Conservation (phyloP, 2,888 invertebrate species). For the Acanthosepion esculentum region DNA sequence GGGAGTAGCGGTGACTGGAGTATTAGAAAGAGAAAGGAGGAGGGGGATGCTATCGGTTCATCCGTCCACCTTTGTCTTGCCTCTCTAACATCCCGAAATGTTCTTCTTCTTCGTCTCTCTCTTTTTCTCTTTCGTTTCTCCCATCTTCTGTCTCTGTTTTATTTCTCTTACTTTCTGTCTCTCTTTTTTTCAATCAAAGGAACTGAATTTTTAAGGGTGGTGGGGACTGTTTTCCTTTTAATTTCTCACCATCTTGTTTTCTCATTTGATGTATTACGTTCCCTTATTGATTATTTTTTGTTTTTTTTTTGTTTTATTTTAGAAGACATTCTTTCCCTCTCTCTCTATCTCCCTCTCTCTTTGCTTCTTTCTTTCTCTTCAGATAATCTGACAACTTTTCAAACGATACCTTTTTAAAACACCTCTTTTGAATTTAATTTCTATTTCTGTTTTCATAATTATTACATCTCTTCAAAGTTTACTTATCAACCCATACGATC, state of each 20-base stretch:
- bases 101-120: not conserved
- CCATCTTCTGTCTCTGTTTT: not conserved
- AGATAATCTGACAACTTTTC: too few species aligned
- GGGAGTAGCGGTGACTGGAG: constrained; percentile 48
- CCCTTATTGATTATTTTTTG: too few species aligned
- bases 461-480: not conserved
- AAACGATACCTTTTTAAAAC: too few species aligned
- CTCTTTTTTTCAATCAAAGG: not conserved
- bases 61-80: not conserved
- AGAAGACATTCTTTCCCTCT: not conserved
- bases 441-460: not conserved
- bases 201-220: not conserved
- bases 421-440: too few species aligned
- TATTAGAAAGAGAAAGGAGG: not conserved
- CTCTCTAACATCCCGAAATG: not conserved
- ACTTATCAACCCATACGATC: not conserved
- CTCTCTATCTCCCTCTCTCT: not conserved
- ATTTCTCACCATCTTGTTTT: not conserved
- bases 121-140: not conserved
- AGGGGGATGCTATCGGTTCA: not conserved
- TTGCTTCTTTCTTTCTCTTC: not conserved
- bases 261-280: not conserved
- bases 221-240: not conserved
- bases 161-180: too few species aligned
- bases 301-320: not conserved